Conservation (phyloP, 1,140 invertebrate species). For the Heterodera carotae region DNA sequence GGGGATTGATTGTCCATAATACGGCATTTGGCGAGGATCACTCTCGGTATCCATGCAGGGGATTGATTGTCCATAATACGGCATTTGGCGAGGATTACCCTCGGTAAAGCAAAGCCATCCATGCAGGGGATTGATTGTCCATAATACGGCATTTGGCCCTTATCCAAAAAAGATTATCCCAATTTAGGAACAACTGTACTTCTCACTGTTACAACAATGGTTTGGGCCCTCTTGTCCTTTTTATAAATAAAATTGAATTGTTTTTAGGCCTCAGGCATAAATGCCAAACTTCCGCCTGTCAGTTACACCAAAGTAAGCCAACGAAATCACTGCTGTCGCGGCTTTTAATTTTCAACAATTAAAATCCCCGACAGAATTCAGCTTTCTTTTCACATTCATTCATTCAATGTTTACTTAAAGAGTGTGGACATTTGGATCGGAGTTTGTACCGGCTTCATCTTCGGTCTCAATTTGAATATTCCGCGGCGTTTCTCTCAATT, state of each 20-base stretch:
- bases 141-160: no score
- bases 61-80: no score
- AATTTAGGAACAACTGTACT: constrained; percentile 50
- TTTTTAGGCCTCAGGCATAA: constrained; percentile 77
- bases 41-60: no score
- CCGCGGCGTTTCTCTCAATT: not conserved
- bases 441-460: constrained; percentile 90
- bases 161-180: not conserved
- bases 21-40: no score
- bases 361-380: no score
- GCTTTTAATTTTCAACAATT: no score
- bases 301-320: constrained; percentile 81
- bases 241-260: constrained; percentile 19
- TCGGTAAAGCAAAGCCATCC: constrained; percentile 81
- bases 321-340: no score
- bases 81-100: constrained; percentile 77
- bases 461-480: constrained; percentile 70
- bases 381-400: not conserved
- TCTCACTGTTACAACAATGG: constrained; percentile 54
- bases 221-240: not conserved
- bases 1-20: no score
- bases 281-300: constrained; percentile 85
- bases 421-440: constrained; percentile 95
- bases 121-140: no score
- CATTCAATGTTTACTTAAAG: constrained; percentile 28